Evolutionary conservation across 2,113 vertebrate genomes (phyloP).

Genomic region (Phrynosoma platyrhinos): DNA sequence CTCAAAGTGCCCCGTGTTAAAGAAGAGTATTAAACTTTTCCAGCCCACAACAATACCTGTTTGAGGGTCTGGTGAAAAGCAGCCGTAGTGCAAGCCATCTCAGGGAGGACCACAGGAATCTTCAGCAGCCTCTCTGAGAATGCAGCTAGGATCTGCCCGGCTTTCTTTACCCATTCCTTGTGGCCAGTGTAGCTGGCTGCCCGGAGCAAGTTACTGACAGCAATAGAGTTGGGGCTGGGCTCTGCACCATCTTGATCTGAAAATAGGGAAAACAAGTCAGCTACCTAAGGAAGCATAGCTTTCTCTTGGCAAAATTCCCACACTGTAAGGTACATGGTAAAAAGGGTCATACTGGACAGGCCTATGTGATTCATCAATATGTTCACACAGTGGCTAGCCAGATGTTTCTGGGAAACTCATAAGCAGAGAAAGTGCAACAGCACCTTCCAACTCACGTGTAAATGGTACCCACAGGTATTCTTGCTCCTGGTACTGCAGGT

Average conservation of each 20-base stretch:
- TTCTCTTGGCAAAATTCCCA: neutral
- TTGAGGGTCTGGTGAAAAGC: slow-evolving; percentile 86
- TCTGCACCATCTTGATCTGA: slow-evolving; percentile 95
- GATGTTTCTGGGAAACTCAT: neutral
- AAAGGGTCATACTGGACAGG: neutral
- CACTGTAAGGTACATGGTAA: neutral
- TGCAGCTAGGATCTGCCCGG: slow-evolving; percentile 82
- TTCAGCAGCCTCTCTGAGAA: slow-evolving; percentile 87
- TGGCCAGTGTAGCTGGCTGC: slow-evolving; percentile 85
- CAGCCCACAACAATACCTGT: slow-evolving; percentile 78
- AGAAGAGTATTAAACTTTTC: neutral
- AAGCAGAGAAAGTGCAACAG: neutral
- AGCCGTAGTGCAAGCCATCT: slow-evolving; percentile 87
- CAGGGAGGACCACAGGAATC: slow-evolving; percentile 87
- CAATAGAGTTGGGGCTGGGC: slow-evolving; percentile 89
- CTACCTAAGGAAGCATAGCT: neutral
- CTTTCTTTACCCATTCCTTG: slow-evolving; percentile 85
- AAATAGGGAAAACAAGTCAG: neutral
- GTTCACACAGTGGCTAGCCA: neutral
- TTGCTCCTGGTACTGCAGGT: too few species aligned
- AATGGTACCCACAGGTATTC: too few species aligned
- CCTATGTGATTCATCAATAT: neutral
- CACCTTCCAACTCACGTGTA: too few species aligned
- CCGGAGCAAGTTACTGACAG: slow-evolving; percentile 87
- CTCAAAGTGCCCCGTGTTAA: neutral